These are phyloP conservation scores for Tiaroga cobitis DNA, from an alignment of 2,797 vertebrate species.

Conservation along the genomic window DNA sequence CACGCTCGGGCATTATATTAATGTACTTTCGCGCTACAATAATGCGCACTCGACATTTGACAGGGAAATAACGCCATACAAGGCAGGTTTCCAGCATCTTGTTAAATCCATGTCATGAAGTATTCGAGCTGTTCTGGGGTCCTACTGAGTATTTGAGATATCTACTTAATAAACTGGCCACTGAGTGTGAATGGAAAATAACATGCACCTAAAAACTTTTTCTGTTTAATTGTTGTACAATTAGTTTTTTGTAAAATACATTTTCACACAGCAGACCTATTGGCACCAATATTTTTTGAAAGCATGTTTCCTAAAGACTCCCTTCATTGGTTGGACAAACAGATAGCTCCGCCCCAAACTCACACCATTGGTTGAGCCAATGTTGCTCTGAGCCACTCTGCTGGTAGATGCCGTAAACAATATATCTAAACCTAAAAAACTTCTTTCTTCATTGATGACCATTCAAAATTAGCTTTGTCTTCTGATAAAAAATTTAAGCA, in stretches of 20 bases:
- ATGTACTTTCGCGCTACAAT: too few relatives aligned
- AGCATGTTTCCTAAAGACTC: neutral
- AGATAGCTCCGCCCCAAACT: neutral
- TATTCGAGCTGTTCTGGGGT: neutral
- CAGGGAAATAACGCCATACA: too few relatives aligned
- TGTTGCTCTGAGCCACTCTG: neutral
- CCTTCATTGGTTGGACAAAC: neutral
- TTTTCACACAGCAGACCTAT: neutral
- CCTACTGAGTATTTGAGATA: neutral
- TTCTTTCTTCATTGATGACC: neutral
- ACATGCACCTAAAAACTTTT: neutral
- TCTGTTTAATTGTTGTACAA: neutral
- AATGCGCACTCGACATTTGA: too few relatives aligned
- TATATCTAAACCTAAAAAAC: neutral
- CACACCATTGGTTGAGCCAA: neutral
- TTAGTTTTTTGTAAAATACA: neutral
- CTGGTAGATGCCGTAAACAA: neutral
- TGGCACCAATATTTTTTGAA: neutral
- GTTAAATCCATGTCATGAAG: conserved; percentile 21
- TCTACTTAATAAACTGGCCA: neutral
- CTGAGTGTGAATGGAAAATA: neutral
- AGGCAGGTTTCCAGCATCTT: conserved; percentile 4
- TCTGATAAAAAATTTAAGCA: neutral
- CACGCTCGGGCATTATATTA: too few relatives aligned
- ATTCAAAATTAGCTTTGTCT: neutral